Base-by-base conservation (phyloP, 2,888 invertebrate species). In the Lapara coniferarum region DNA sequence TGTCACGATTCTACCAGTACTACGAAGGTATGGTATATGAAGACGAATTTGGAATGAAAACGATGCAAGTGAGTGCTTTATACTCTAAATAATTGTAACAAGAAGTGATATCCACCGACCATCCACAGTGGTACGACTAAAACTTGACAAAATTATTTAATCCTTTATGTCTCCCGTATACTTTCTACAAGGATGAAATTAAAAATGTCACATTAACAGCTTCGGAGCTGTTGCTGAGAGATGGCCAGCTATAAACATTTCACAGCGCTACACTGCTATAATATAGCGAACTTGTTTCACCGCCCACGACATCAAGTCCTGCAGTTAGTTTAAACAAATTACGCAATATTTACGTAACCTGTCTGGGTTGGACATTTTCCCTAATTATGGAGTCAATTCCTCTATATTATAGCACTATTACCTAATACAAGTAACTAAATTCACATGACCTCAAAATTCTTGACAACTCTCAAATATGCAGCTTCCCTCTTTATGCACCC, bases 11-110 rank as follows among this genome's bases (percentile, higher is more conserved):
- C 72, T 96, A 96, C 80, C 95, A 95, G 70, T 95, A 96, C 77
- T 96, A 96, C 80, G 94, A 95, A 51, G 95, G 95, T 0, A 95
- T 95, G 95, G 93, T 94, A 1, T 94, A 94, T 70, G 89, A 90
- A 66, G 95, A 95, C 74, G 93, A 94, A 73, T 94, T 94, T 25
- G 95, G 95, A 37, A 93, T 95, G 73, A 95, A 95, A 85, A 95
- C 94, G 46, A 94, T 90, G 37, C 89, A 90, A 84, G 89, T 89
- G 72, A 73, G 51, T 66, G 30, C 25, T 52, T 10, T 46, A 46
- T 19, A 14, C 30, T 5, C 16, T 16, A 25, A 25, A 25, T 25
- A 25, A 25, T 25, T 25, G 25, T 14, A 13, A 56, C 10, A 16
- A 19, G 46, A 46, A 13, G 10, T 10, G 13, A 44, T 49, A 63